Percentiles rank a stretch among this genome's conserved stretches.
Conservation (phyloP, 2,113 vertebrate genomes). For the Leptobrachium ailaonicum region DNA sequence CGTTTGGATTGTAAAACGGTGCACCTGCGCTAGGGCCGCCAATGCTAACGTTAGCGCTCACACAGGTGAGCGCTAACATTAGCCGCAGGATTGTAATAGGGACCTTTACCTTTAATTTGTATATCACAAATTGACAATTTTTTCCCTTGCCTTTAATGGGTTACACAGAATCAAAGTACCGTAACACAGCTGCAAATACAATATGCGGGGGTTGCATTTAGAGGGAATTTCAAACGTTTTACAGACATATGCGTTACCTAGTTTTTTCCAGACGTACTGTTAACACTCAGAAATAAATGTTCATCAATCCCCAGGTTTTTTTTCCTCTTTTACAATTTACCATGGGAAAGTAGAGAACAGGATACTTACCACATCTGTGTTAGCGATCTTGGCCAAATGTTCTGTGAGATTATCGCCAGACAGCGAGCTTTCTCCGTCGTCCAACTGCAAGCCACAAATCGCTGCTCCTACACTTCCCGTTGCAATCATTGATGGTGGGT, state of each 20-base stretch:
- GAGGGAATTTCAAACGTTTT: conserved; percentile 9
- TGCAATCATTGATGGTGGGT: conserved; percentile 95
- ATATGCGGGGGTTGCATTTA: neutral
- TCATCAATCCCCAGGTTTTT: no score
- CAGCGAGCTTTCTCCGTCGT: conserved; percentile 73
- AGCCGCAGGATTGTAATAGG: no score
- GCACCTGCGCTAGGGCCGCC: no score
- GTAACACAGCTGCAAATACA: conserved; percentile 21
- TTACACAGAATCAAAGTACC: neutral
- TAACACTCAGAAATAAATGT: conserved; percentile 29
- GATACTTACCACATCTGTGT: conserved; percentile 91
- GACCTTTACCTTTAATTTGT: no score
- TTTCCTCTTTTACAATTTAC: conserved; percentile 10
- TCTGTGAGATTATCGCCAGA: conserved; percentile 80
- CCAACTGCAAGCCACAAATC: conserved; percentile 88
- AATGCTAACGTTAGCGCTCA: no score
- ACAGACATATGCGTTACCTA: neutral
- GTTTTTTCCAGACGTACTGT: fast-evolving
- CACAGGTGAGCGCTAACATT: no score
- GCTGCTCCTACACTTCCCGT: conserved; percentile 92
- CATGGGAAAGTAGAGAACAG: conserved; percentile 3
- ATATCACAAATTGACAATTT: no score
- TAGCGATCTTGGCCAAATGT: conserved; percentile 93
- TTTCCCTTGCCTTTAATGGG: neutral
- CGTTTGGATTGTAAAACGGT: no score